Percentiles rank a stretch among this genome's conserved stretches.
Evolutionary conservation across 2,797 vertebrate genomes (phyloP).

Genomic region (Myotis myotis): DNA sequence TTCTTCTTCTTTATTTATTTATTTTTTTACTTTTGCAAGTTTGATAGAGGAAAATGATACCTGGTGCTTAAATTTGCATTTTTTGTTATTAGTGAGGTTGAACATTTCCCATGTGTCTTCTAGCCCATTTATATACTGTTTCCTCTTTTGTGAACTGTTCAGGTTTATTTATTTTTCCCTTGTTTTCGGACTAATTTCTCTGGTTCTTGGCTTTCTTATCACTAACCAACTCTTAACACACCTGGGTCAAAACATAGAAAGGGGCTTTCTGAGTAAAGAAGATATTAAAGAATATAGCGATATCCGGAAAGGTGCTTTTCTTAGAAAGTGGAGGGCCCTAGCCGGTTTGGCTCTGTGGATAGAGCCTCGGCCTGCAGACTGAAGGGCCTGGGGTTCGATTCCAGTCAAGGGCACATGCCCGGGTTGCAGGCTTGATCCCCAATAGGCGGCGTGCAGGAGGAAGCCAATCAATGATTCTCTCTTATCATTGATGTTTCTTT

Average conservation of each 20-base stretch:
- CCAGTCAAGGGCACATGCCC: background rate
- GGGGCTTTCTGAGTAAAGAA: constrained; percentile 23
- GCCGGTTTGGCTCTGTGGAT: background rate
- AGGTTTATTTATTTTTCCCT: constrained; percentile 40
- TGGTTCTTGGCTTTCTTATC: background rate
- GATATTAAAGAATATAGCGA: background rate
- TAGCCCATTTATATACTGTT: constrained; percentile 12
- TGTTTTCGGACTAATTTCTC: background rate
- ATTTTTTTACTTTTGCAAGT: constrained; percentile 1
- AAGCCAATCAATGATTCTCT: background rate
- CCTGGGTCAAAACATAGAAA: background rate
- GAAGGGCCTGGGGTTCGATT: background rate
- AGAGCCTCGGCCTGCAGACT: background rate
- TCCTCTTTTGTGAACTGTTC: constrained; percentile 69
- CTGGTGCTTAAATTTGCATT: constrained; percentile 71
- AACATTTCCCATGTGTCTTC: constrained; percentile 68
- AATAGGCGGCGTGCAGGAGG: background rate
- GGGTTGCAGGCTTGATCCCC: background rate
- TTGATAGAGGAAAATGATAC: constrained; percentile 56
- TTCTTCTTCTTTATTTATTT: background rate
- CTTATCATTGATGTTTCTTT: background rate
- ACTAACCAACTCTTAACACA: background rate
- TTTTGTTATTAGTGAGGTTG: constrained; percentile 70
- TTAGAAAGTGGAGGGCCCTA: background rate
- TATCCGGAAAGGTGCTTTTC: background rate